These are phyloP conservation scores for Nymphalis c-album DNA, from an alignment of 2,888 invertebrate genomes.

Conservation along the genomic window DNA sequence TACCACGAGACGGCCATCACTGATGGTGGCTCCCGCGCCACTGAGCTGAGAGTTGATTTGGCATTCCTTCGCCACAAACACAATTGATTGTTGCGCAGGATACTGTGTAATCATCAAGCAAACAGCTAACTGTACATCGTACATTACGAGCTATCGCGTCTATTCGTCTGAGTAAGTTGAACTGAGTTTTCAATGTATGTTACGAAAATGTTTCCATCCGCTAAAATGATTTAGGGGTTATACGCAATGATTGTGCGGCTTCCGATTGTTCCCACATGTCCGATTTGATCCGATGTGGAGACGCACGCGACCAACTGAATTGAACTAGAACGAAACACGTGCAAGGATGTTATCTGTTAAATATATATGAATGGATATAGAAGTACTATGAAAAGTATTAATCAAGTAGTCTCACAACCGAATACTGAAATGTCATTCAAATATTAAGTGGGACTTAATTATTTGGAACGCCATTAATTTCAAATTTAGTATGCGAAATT, in stretches of 20 bases:
- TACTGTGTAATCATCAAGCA: conserved; percentile 29
- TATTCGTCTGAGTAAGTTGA: neutral
- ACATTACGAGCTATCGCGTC: conserved; percentile 20
- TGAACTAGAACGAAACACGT: conserved; percentile 46
- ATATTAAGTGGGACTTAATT: too few relatives aligned
- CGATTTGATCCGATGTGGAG: conserved; percentile 41
- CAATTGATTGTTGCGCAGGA: conserved; percentile 58
- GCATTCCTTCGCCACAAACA: conserved; percentile 66
- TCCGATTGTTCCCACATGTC: conserved; percentile 63
- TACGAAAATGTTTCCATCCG: neutral
- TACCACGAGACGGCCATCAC: conserved; percentile 72
- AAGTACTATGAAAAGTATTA: neutral
- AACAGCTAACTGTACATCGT: conserved; percentile 8
- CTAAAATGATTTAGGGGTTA: conserved; percentile 5
- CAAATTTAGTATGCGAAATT: too few relatives aligned
- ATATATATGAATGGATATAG: conserved; percentile 17
- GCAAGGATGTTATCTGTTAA: conserved; percentile 53
- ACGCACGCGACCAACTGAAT: conserved; percentile 51
- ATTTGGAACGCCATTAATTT: too few relatives aligned
- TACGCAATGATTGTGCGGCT: conserved; percentile 57
- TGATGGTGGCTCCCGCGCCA: conserved; percentile 65
- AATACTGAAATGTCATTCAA: too few relatives aligned
- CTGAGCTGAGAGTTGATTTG: conserved; percentile 63
- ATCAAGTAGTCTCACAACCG: neutral
- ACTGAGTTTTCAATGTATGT: conserved; percentile 26